Evolutionary conservation across 2,113 vertebrate genomes (phyloP), one percentile per base, ranked within the genome.

Genomic region (Ciconia maguari): DNA sequence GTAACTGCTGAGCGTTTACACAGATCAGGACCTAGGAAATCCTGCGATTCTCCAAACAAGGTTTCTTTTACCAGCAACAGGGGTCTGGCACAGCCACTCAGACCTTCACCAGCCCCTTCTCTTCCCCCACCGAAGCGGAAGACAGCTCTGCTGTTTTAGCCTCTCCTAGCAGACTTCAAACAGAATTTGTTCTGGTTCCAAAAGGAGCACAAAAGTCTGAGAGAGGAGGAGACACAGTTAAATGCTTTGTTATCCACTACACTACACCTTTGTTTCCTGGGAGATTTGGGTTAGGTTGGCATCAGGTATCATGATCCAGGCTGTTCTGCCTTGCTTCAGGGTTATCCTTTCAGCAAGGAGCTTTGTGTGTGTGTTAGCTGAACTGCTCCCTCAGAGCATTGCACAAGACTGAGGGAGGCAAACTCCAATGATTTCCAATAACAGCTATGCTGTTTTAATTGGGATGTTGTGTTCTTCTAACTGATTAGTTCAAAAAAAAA

Each of bases 191-290:
- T 32, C 65, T 42, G 52, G 26, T 78, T 92, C 90, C 86, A 91
- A 21, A 92, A 93, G 51, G 54, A 92, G 70, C 57, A 82, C 58
- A 70, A 58, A 30, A 13, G 32, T 82, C 84, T 54, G n/a, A 85
- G 82, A 46, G 19, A 51, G 54, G 89, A 94, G 76, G 79, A 93
- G 71, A 78, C 69, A 88, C 75, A 91, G 92, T 68, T 90, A 52
- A 94, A 89, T 74, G 79, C 88, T 94, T 92, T 93, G 54, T 69
- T 84, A 92, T 13, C 82, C 82, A 70, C 48, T 93, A 93, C 93
- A 95, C 95, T 93, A 78, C 81, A 93, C 83, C 87, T 97, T 95
- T 95, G 95, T 94, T 96, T 97, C 88, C 96, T 87, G 77, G 84
- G 85, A 95, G 93, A 97, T 48, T 10, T 69, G 77, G 76, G 86